Percentiles rank a stretch among this genome's conserved stretches.
Evolutionary conservation across 2,113 vertebrate genomes (phyloP).

Genomic region (Odocoileus virginianus): DNA sequence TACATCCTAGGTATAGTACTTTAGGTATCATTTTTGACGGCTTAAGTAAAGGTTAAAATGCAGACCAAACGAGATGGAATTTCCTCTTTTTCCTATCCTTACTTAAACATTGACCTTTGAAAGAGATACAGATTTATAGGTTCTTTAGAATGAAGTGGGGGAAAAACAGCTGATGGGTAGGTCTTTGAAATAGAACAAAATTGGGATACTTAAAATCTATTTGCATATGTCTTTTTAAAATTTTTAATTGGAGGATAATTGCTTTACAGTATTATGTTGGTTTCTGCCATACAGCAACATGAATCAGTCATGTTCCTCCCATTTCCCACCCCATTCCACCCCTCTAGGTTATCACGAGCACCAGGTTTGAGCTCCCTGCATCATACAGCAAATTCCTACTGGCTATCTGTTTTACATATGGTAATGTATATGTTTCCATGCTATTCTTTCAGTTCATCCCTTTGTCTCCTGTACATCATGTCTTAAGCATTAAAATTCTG

Average conservation of each 20-base stretch:
- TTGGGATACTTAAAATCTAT: not conserved
- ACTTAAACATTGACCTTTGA: not conserved
- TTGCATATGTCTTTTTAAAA: not conserved
- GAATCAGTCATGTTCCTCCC: not conserved
- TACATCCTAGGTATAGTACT: not conserved
- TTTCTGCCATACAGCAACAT: not conserved
- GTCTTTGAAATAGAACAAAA: not conserved
- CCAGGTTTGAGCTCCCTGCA: not conserved
- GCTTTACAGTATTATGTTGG: not conserved
- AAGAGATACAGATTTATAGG: not conserved
- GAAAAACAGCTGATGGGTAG: not conserved
- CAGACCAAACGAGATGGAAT: not conserved
- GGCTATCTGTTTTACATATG: not conserved
- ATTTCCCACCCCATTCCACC: not conserved
- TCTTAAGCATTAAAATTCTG: not conserved
- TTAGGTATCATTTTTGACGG: not conserved
- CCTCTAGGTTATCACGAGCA: not conserved
- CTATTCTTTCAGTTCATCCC: not conserved
- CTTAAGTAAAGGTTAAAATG: not conserved
- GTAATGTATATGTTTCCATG: not conserved
- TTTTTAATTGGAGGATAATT: not conserved
- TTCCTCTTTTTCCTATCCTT: not conserved
- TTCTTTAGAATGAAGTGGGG: not conserved
- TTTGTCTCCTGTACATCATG: not conserved
- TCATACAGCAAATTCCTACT: not conserved